Evolutionary conservation across 2,113 vertebrate species (phyloP), one percentile per base, ranked within the genome.

Genomic region (Solea solea): DNA sequence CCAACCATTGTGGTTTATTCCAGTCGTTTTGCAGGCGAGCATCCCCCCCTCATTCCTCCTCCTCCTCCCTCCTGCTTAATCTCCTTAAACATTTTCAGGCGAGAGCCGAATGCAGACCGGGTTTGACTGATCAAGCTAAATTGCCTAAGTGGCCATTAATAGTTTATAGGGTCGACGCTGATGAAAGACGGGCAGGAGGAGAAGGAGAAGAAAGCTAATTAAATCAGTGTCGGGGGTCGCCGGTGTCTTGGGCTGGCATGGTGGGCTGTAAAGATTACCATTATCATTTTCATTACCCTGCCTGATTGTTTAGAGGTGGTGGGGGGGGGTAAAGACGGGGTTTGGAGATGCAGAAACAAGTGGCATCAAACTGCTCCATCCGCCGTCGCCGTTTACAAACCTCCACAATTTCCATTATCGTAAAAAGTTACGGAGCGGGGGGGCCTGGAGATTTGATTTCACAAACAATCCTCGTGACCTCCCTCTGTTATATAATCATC

Each of bases 231-330:
- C 74, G 72, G 86, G 76, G 88, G 81, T 86, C 72, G 69, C 68
- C 40, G 74, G 81, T 69, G 83, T 80, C 84, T 84, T 60, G 69
- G 79, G 85, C 80, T 75, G 80, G 86, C 85, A 88, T 68, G 84
- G 88, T 90, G 90, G 83, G 78, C 83, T 41, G 76, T 91, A 91
- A 91, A 91, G 90, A 91, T 91, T 89, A 90, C 81, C 87, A 90
- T 91, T 91, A 91, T 90, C 88, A 78, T 83, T 89, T 89, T 86
- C 89, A 91, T 90, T 90, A 90, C 84, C 67, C 77, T 15, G 54
- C 77, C 64, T 88, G 70, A 85, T 87, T 88, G 89, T 86, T 84
- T 86, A 70, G 84, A 80, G 70, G 46, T 8, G 10, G 13, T 7
- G 53, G 11, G 40, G 12, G 4, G 21, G 45, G 3, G 54, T 21